Conservation (phyloP, 2,797 vertebrate species). For the Pseudochirops corinnae region DNA sequence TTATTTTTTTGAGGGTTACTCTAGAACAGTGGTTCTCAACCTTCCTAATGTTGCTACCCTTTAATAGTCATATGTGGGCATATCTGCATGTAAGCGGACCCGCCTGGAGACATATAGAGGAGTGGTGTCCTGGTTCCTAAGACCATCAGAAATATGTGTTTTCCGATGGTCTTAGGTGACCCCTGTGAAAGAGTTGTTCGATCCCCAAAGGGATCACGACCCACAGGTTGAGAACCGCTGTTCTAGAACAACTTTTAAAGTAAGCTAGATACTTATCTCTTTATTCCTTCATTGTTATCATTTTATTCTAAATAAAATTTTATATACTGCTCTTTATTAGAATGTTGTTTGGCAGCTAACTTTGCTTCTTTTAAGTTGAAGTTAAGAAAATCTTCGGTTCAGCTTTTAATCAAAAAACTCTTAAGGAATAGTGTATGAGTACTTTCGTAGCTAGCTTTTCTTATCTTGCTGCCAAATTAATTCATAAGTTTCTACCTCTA, state of each 20-base stretch:
- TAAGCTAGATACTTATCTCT: constrained; percentile 17
- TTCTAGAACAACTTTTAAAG: constrained; percentile 34
- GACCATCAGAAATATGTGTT: too few relatives aligned
- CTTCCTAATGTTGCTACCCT: too few relatives aligned
- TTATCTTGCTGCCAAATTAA: neutral
- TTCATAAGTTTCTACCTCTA: constrained; percentile 39
- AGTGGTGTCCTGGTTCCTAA: too few relatives aligned
- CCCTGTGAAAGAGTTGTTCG: too few relatives aligned
- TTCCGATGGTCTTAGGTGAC: too few relatives aligned
- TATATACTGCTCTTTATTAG: neutral
- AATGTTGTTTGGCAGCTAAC: constrained; percentile 23
- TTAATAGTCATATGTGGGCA: too few relatives aligned
- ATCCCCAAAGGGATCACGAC: too few relatives aligned
- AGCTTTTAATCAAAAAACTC: constrained; percentile 28
- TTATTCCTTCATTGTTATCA: neutral
- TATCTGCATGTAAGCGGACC: too few relatives aligned
- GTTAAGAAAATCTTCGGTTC: constrained; percentile 26
- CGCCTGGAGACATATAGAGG: too few relatives aligned
- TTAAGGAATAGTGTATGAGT: neutral
- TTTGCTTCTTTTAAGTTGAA: constrained; percentile 6
- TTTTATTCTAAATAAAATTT: neutral
- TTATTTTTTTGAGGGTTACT: constrained; percentile 27
- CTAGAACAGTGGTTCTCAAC: neutral
- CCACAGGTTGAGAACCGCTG: too few relatives aligned
- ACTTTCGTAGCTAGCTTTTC: neutral